These are phyloP conservation scores for Phrynocephalus guinanensis DNA, from an alignment of 2,797 vertebrate genomes.

Conservation along the genomic window DNA sequence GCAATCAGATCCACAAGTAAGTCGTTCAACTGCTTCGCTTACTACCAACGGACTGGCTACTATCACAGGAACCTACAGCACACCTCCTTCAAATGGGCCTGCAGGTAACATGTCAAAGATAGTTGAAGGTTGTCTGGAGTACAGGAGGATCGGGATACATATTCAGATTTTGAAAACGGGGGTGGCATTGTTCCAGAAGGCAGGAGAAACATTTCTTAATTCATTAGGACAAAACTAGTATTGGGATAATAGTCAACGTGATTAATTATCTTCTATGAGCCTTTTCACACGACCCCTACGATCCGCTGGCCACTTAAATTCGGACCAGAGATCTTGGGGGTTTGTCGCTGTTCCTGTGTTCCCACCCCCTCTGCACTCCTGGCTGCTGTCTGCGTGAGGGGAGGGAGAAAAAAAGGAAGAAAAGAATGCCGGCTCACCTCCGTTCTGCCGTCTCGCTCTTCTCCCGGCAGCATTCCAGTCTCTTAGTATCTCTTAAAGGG, in stretches of 20 bases:
- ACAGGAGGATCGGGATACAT: background rate
- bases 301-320: too few relatives aligned
- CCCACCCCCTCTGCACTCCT: too few relatives aligned
- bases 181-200: background rate
- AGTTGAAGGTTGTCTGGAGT: background rate
- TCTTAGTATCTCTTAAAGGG: too few relatives aligned
- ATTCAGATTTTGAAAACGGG: background rate
- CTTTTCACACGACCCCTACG: too few relatives aligned
- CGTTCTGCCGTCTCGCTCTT: too few relatives aligned
- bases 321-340: too few relatives aligned
- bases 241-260: background rate
- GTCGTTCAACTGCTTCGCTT: constrained; percentile 45
- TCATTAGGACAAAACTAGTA: background rate
- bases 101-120: constrained; percentile 66
- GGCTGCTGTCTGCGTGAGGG: too few relatives aligned
- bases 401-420: too few relatives aligned
- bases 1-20: constrained; percentile 48
- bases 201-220: background rate
- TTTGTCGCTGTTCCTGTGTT: too few relatives aligned
- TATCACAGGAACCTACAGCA: constrained; percentile 16
- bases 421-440: too few relatives aligned
- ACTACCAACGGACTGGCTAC: constrained; percentile 63
- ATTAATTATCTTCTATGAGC: background rate
- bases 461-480: too few relatives aligned
- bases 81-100: constrained; percentile 59